Conservation (phyloP, 2,888 invertebrate genomes). For the Epinotia ramella region DNA sequence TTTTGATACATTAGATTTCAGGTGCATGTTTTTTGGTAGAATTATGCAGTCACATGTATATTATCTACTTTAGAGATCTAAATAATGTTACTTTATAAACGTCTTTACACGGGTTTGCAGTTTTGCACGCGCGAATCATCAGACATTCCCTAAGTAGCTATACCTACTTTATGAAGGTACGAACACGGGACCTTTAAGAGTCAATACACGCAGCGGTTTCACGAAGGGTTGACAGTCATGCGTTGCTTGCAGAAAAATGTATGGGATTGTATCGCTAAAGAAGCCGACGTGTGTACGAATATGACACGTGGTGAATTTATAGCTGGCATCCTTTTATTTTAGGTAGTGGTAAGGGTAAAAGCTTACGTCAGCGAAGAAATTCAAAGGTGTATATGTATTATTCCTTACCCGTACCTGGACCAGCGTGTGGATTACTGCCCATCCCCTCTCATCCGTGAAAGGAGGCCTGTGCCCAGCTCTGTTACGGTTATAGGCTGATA, state of each 20-base stretch:
- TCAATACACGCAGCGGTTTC: conserved; percentile 33
- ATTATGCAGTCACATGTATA: no score
- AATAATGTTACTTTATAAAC: background rate
- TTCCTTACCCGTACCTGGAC: no score
- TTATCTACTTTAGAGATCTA: background rate
- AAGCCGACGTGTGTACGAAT: conserved; percentile 3
- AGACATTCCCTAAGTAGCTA: conserved; percentile 13
- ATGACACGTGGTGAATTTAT: conserved; percentile 12
- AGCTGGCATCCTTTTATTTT: background rate
- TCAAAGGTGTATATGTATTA: background rate
- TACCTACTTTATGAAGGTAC: conserved; percentile 17
- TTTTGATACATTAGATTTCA: background rate
- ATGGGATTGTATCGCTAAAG: conserved; percentile 21
- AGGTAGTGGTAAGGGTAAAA: background rate
- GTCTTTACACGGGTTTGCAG: background rate
- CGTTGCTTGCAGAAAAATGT: conserved; percentile 30
- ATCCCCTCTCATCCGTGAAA: no score
- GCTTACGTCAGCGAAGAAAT: background rate
- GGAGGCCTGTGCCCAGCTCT: no score
- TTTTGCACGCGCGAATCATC: conserved; percentile 21
- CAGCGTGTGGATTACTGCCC: no score
- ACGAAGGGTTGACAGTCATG: conserved; percentile 30
- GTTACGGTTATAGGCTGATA: no score
- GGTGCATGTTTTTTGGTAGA: background rate
- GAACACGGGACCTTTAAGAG: conserved; percentile 20